Conservation (phyloP, 2,113 vertebrate species). For the Chlorodrepanis virens region DNA sequence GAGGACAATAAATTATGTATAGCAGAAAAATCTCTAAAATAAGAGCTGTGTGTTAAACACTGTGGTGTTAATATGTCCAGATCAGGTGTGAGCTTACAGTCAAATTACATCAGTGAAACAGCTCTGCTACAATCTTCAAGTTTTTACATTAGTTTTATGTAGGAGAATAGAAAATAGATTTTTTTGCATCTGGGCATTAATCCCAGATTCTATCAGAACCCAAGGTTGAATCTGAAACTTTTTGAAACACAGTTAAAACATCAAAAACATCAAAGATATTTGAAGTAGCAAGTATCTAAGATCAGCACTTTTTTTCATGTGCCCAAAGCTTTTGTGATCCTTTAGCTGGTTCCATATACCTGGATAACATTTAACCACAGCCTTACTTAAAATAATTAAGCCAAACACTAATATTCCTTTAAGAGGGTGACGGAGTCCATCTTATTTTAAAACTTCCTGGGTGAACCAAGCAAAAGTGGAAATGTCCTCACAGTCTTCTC, state of each 20-base stretch:
- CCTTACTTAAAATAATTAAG: neutral
- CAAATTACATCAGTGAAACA: neutral
- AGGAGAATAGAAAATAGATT: neutral
- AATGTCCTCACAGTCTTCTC: neutral
- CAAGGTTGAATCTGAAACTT: neutral
- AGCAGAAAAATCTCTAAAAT: neutral
- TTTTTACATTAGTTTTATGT: neutral
- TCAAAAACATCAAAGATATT: neutral
- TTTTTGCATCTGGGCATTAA: neutral
- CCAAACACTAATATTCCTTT: neutral
- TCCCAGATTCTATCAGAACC: neutral
- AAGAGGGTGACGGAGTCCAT: neutral
- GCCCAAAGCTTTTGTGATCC: neutral
- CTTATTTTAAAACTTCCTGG: neutral
- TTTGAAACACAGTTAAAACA: neutral
- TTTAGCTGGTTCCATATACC: neutral
- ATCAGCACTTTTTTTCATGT: neutral
- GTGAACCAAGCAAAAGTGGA: neutral
- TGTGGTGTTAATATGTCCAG: neutral
- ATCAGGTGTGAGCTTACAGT: neutral
- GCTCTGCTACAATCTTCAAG: neutral
- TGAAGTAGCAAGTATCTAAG: neutral
- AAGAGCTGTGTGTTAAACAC: neutral
- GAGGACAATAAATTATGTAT: neutral
- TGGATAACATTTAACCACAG: rapidly evolving